A percentile compares a stretch with the other conserved stretches of the same genome.
Conservation (phyloP, 2,888 invertebrate species). For the Lapara coniferarum region DNA sequence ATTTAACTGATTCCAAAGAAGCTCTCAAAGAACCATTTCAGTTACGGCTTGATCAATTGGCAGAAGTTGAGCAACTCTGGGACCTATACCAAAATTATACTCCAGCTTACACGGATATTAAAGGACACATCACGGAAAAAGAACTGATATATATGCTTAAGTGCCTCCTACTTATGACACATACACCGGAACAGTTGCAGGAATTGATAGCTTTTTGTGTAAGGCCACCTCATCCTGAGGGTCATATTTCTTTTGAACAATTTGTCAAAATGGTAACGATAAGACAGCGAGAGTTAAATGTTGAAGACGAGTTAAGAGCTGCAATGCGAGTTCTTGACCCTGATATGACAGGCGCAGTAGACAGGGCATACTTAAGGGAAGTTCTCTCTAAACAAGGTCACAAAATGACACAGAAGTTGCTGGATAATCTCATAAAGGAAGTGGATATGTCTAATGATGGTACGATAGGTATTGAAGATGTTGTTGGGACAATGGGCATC, state of each 20-base stretch:
- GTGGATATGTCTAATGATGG: conserved; percentile 74
- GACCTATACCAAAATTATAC: conserved; percentile 70
- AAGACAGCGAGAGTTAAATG: conserved; percentile 62
- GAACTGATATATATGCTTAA: conserved; percentile 74
- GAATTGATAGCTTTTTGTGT: conserved; percentile 68
- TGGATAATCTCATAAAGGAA: conserved; percentile 72
- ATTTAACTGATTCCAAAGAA: conserved; percentile 70
- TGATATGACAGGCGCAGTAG: conserved; percentile 57
- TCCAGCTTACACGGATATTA: conserved; percentile 70
- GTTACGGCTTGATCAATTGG: conserved; percentile 68
- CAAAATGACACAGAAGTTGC: conserved; percentile 58
- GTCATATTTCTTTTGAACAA: conserved; percentile 68
- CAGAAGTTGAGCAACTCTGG: conserved; percentile 75
- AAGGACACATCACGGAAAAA: conserved; percentile 68
- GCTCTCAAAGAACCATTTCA: conserved; percentile 63
- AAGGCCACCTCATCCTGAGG: conserved; percentile 67
- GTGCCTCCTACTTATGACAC: conserved; percentile 64
- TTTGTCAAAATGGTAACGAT: conserved; percentile 72
- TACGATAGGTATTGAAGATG: conserved; percentile 71
- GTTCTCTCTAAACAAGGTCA: conserved; percentile 60
- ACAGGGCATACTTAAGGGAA: conserved; percentile 65
- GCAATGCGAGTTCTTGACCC: conserved; percentile 68
- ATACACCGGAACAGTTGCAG: conserved; percentile 69
- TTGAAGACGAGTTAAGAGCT: conserved; percentile 69
- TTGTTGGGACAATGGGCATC: conserved; percentile 74